phyloP scores from a whole-genome alignment of 2,797 vertebrate genomes.

The Meriones psammophilus region DNA sequence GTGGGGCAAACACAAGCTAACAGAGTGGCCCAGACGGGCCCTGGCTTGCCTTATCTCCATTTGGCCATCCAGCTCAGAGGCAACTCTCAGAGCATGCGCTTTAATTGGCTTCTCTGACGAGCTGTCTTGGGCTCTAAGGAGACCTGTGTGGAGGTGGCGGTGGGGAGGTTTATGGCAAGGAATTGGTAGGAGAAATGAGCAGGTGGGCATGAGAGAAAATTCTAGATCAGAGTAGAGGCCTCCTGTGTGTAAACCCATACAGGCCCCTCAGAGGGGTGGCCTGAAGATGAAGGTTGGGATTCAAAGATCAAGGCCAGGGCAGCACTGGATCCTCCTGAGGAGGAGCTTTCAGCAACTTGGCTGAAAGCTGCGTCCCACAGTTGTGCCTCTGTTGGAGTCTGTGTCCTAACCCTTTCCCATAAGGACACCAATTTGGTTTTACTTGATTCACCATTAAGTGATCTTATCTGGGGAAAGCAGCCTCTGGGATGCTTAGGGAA shows the following conservation, averaged over 20 bases:
- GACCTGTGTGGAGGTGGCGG: no score
- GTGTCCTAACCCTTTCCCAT: neutral
- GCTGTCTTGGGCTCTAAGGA: neutral
- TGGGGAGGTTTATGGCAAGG: no score
- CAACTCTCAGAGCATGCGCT: neutral
- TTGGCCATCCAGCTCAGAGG: neutral
- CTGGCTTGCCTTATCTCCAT: neutral
- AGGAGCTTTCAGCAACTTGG: neutral
- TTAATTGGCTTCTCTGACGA: neutral
- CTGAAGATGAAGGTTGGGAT: neutral
- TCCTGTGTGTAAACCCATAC: neutral
- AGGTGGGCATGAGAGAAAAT: no score
- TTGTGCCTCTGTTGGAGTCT: accelerated
- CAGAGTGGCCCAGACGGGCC: neutral
- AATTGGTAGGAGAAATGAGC: neutral
- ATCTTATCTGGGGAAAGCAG: neutral
- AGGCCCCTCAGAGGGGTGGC: accelerated
- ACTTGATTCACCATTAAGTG: neutral
- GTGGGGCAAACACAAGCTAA: neutral
- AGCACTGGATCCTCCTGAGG: no score
- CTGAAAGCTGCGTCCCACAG: accelerated
- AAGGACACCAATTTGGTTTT: neutral
- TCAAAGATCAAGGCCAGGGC: neutral
- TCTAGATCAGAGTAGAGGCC: no score
- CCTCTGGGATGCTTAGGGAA: neutral